Conservation (phyloP, 2,113 vertebrate genomes). For the Vidua macroura region DNA sequence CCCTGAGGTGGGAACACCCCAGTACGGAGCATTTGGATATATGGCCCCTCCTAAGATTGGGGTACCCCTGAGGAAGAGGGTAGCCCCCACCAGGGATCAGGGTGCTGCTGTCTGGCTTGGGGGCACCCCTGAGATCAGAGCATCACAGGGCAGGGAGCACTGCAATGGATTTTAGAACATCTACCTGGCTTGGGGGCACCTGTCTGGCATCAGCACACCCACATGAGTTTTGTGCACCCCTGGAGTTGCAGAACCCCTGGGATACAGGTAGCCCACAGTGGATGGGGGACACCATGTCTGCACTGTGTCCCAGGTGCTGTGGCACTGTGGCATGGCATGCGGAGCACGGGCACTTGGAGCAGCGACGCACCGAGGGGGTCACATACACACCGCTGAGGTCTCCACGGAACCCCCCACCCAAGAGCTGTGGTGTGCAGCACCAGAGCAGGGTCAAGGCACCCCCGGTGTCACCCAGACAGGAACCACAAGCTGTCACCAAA, state of each 20-base stretch:
- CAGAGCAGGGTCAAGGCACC: not conserved
- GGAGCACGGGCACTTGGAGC: rapidly evolving
- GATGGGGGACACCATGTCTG: not conserved
- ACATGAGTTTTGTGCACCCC: not conserved
- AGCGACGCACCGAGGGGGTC: rapidly evolving
- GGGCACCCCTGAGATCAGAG: not conserved
- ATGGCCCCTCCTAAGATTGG: not conserved
- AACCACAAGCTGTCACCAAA: not conserved
- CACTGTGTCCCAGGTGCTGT: not conserved
- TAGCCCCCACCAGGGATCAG: not conserved
- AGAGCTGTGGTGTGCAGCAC: rapidly evolving
- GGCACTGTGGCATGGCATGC: not conserved
- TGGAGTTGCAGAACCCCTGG: not conserved
- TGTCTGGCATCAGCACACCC: not conserved
- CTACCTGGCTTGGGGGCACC: not conserved
- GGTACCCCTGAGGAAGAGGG: not conserved
- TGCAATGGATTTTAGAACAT: not conserved
- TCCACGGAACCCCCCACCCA: rapidly evolving
- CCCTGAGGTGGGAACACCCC: not conserved
- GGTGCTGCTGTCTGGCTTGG: not conserved
- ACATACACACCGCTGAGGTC: rapidly evolving
- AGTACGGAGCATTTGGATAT: not conserved
- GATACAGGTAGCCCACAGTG: not conserved
- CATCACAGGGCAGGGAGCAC: not conserved
- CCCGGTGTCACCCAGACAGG: not conserved